Conservation (phyloP, 2,113 vertebrate species). For the Ranitomeya imitator region DNA sequence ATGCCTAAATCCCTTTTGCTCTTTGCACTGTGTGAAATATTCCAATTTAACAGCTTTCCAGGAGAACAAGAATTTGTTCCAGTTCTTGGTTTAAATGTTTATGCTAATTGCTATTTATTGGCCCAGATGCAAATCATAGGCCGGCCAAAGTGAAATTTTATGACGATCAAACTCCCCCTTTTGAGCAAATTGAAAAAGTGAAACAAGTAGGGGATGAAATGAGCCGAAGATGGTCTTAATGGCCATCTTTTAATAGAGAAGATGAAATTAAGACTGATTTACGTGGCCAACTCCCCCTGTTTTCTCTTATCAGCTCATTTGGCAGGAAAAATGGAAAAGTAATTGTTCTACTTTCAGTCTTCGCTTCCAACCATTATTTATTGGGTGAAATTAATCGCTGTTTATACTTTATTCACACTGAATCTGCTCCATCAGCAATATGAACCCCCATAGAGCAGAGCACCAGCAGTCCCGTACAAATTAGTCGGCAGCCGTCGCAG, state of each 20-base stretch:
- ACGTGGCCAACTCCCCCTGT: conserved; percentile 92
- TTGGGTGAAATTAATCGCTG: conserved; percentile 92
- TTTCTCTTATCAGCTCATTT: conserved; percentile 98
- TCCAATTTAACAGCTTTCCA: conserved; percentile 98
- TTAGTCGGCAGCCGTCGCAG: conserved; percentile 74
- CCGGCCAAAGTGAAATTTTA: conserved; percentile 99
- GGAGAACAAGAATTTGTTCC: conserved; percentile 99
- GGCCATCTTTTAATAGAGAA: conserved; percentile 99
- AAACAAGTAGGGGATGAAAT: conserved; percentile 99
- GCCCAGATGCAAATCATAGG: conserved; percentile 99
- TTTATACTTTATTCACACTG: conserved; percentile 87
- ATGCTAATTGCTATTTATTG: conserved; percentile 99
- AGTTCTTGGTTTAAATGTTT: conserved; percentile 99
- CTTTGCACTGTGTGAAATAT: conserved; percentile 81
- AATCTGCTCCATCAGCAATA: conserved; percentile 87
- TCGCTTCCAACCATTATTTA: conserved; percentile 91
- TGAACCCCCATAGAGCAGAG: conserved; percentile 75
- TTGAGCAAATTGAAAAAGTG: conserved; percentile 99
- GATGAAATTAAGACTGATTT: conserved; percentile 99
- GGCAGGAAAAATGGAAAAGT: conserved; percentile 95
- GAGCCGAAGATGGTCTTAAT: conserved; percentile 99
- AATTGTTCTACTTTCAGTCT: conserved; percentile 89
- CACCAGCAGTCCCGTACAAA: conserved; percentile 81
- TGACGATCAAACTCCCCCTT: conserved; percentile 99
- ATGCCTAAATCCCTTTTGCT: conserved; percentile 74